Conservation (phyloP, 2,113 vertebrate species). For the Festucalex cinctus region DNA sequence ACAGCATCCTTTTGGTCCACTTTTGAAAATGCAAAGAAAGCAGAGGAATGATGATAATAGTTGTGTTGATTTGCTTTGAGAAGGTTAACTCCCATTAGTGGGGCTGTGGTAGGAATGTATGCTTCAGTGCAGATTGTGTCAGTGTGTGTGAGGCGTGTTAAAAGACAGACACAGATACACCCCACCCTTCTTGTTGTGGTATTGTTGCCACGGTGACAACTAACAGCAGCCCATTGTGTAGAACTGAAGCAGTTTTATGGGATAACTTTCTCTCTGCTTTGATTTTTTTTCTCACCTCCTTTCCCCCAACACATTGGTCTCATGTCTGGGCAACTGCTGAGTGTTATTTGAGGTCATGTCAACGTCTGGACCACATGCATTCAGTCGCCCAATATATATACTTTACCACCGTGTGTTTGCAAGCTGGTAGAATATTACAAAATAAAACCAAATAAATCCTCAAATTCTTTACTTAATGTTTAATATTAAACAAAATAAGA, state of each 20-base stretch:
- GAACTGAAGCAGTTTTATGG: constrained; percentile 33
- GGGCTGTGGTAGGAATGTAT: constrained; percentile 18
- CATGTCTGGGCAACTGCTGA: constrained; percentile 32
- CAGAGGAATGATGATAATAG: constrained; percentile 9
- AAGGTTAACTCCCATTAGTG: constrained; percentile 15
- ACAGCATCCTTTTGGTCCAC: constrained; percentile 15
- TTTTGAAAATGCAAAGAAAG: not conserved
- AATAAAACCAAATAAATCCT: constrained; percentile 18
- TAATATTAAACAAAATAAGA: not conserved
- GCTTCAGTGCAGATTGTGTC: not conserved
- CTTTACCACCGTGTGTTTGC: constrained; percentile 58
- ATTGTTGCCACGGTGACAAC: constrained; percentile 52
- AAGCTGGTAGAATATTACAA: constrained; percentile 45
- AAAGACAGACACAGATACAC: constrained; percentile 32
- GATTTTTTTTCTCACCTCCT: not conserved
- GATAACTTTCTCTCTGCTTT: constrained; percentile 26
- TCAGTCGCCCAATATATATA: constrained; percentile 46
- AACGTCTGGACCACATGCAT: constrained; percentile 51
- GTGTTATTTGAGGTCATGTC: constrained; percentile 59
- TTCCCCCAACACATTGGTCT: constrained; percentile 19
- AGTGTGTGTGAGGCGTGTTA: constrained; percentile 12
- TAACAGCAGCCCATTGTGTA: constrained; percentile 39
- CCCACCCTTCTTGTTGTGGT: constrained; percentile 59
- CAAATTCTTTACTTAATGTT: not conserved
- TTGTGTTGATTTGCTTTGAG: constrained; percentile 18